A percentile compares a stretch with the other conserved stretches of the same genome.
These are phyloP conservation scores for Diorhabda elongata DNA, from an alignment of 1,140 invertebrate genomes.

Conservation along the genomic window DNA sequence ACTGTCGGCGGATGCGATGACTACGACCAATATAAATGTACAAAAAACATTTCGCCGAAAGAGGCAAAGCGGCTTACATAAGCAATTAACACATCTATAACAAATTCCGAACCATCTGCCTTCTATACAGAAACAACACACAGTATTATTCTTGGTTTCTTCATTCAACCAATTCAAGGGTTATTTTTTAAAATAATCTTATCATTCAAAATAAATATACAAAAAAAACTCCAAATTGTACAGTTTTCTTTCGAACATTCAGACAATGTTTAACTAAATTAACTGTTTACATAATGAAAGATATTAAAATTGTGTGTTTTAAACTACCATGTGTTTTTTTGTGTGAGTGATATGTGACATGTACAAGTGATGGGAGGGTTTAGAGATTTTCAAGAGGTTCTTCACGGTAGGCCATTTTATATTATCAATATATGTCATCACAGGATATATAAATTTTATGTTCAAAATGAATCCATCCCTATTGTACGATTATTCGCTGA, in stretches of 20 bases:
- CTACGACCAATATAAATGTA: slow-evolving; percentile 23
- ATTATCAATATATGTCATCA: not conserved
- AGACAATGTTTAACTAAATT: not conserved
- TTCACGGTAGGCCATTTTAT: not conserved
- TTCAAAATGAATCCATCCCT: too few species aligned
- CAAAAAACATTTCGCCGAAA: slow-evolving; percentile 40
- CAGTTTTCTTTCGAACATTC: not conserved
- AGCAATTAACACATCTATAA: slow-evolving; percentile 44
- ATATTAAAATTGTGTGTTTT: not conserved
- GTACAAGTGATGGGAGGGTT: not conserved
- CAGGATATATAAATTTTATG: too few species aligned
- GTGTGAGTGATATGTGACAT: not conserved
- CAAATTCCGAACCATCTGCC: slow-evolving; percentile 43
- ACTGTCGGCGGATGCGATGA: slow-evolving; percentile 20
- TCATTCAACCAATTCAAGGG: not conserved
- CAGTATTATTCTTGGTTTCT: slow-evolving; percentile 15
- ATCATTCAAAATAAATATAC: not conserved
- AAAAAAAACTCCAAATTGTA: not conserved
- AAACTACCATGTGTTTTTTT: not conserved
- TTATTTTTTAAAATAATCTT: slow-evolving; percentile 5
- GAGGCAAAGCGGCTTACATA: slow-evolving; percentile 33
- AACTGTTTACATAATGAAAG: too few species aligned
- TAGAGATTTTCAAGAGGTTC: not conserved
- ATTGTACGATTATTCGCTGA: too few species aligned
- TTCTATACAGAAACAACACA: slow-evolving; percentile 7